Percentiles rank a stretch among this genome's conserved stretches.
Conservation (phyloP, 2,888 invertebrate species). For the Diachrysia chrysitis region DNA sequence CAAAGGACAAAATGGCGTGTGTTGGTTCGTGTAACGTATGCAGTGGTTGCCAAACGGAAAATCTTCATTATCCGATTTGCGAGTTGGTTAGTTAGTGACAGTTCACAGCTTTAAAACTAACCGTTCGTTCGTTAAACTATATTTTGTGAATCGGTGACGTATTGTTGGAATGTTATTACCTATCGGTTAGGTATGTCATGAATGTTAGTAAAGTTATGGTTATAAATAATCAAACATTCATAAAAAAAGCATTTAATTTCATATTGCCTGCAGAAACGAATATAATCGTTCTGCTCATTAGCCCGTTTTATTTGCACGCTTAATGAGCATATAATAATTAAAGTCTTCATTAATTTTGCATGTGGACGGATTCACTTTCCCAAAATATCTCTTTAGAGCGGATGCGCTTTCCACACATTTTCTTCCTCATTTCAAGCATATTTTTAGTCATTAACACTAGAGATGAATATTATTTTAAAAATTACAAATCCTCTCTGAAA, state of each 20-base stretch:
- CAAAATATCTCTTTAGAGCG: constrained; percentile 27
- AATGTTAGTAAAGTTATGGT: no score
- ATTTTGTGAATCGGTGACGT: not conserved
- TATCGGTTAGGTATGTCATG: no score
- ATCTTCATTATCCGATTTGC: constrained; percentile 54
- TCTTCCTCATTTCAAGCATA: not conserved
- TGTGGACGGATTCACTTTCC: constrained; percentile 21
- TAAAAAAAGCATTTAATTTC: constrained; percentile 15
- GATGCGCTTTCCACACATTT: constrained; percentile 9
- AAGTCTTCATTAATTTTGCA: constrained; percentile 36
- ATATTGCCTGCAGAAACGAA: constrained; percentile 23
- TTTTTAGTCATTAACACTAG: not conserved
- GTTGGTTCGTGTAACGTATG: constrained; percentile 58
- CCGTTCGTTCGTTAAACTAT: not conserved
- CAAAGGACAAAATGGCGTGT: constrained; percentile 61
- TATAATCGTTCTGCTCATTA: constrained; percentile 38
- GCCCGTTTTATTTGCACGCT: constrained; percentile 38
- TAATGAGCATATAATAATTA: constrained; percentile 43
- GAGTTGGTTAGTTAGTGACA: constrained; percentile 40
- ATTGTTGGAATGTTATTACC: not conserved
- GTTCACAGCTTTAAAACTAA: constrained; percentile 14
- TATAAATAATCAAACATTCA: no score
- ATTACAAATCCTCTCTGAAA: no score
- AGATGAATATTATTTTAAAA: not conserved
- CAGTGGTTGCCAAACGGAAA: constrained; percentile 49